Base-by-base conservation (phyloP, 1,140 invertebrate species). In the Melitaea cinxia region DNA sequence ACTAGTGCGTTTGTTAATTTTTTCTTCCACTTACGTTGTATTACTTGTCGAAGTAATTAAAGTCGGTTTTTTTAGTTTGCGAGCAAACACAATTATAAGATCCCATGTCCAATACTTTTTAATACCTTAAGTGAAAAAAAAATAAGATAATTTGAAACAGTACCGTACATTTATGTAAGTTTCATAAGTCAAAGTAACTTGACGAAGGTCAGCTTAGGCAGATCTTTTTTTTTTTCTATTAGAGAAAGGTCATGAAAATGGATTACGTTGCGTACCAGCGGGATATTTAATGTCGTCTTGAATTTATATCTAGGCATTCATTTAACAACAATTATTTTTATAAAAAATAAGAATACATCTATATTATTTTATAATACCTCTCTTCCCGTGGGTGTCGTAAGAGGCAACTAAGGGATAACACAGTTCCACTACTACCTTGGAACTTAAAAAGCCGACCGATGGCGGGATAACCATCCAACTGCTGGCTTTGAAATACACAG, bases 211-310 rank as follows among this genome's bases (percentile, higher is more conserved):
- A 47, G 23, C 19, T 24, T 39, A 39, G 19, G 2, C 19, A 23
- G 42, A 23, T 47, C 42, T 47, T 39, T 21, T 23, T 39, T 21
- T 23, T 45, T 47, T 47, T 47, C 42, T 47, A 47, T 47, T 47
- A 47, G 42, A 12, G 21, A 47, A 47, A 47, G 17, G 19, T 47
- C 21, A 23, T 23, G 21, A 21, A 47, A 47, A 23, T 21, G 42
- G 42, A 47, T 47, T 47, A 47, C 19, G 37, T 19, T 19, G 14
- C n/a, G 5, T 7, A 10, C 21, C 42, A 47, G 42, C 42, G 21
- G 42, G 21, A 23, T 23, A 12, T 12, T 47, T 47, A 17, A 47
- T 47, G 42, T 47, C 17, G 14, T 47, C 21, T 47, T 21, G 42
- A 47, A 47, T 47, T 23, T 23, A 14, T 47, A 12, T 21, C 21